Evolutionary conservation across 2,113 vertebrate genomes (phyloP), one percentile per base, ranked within the genome.

Genomic region (Cebidichthys violaceus): DNA sequence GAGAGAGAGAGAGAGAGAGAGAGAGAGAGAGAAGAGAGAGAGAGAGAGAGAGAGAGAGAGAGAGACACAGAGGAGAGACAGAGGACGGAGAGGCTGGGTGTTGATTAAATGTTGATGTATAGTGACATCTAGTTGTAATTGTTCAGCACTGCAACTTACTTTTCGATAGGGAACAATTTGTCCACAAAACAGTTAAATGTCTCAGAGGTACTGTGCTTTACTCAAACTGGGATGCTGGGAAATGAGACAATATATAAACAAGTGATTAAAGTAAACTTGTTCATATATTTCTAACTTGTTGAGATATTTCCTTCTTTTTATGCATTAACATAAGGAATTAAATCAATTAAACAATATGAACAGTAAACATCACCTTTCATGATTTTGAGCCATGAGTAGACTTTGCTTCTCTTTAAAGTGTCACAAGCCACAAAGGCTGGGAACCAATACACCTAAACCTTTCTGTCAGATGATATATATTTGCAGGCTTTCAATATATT

Each of bases 91-190:
- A n/a, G 20, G 18, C 18, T 37, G 17, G 15, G 13, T 41, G 35
- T 18, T 37, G 70, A 65, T 57, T 18, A 90, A 85, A 84, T 45
- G 75, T 82, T 78, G 79, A 68, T 85, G 15, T 70, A 86, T 69
- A 57, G 62, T 70, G 90, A 90, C 90, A 93, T 90, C 91, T 92
- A 93, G 90, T 81, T 64, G 89, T 29, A 0, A 24, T 11, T 52
- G 3, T 52, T 14, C 8, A 27, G 5, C 33, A 90, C 66, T 90
- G 80, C 89, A 89, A 50, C n/a, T 52, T 41, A 27, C 14, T 67
- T 68, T 43, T 55, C 0, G 20, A 10, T 6, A 14, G 7, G n/a
- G 3, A 76, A 54, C 10, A 43, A 31, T 17, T 18, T 50, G 50
- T 45, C 8, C 27, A 24, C 13, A 22, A 18, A 11, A 33, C n/a